These are phyloP conservation scores for Rhinoderma darwinii DNA, from an alignment of 2,113 vertebrate species.

Conservation along the genomic window DNA sequence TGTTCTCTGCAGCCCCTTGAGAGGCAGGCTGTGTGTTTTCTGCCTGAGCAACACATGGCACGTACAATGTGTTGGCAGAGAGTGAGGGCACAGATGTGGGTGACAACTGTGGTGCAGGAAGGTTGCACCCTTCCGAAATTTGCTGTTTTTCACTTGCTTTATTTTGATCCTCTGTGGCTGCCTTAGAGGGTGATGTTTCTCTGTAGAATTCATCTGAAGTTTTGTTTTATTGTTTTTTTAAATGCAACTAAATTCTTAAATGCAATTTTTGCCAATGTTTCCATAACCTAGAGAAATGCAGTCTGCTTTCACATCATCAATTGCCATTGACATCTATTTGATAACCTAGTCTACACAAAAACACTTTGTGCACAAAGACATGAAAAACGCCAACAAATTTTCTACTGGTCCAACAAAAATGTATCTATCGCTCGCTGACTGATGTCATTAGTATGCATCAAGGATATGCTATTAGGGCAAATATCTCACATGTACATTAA, in stretches of 20 bases:
- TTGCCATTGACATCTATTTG: not conserved
- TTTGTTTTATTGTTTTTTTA: not conserved
- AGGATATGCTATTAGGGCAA: not conserved
- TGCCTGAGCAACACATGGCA: constrained; percentile 57
- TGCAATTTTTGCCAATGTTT: not conserved
- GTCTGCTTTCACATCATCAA: not conserved
- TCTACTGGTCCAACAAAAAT: not conserved
- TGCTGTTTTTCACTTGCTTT: constrained; percentile 17
- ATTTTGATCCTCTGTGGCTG: not conserved
- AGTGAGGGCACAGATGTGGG: constrained; percentile 47
- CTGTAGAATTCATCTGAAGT: constrained; percentile 34
- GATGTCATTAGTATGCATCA: no score
- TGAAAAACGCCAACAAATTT: not conserved
- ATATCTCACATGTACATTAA: not conserved
- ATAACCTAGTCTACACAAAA: not conserved
- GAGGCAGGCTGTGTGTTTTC: constrained; percentile 25
- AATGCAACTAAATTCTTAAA: no score
- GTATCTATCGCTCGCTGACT: not conserved
- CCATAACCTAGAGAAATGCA: not conserved
- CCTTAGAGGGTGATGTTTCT: constrained; percentile 27
- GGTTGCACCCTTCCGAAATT: not conserved
- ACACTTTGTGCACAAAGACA: not conserved
- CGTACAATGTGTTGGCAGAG: constrained; percentile 49
- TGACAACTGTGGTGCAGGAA: not conserved
- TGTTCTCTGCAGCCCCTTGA: constrained; percentile 20